These are phyloP conservation scores for Buphagus erythrorhynchus DNA, from an alignment of 2,797 vertebrate species.

Conservation along the genomic window DNA sequence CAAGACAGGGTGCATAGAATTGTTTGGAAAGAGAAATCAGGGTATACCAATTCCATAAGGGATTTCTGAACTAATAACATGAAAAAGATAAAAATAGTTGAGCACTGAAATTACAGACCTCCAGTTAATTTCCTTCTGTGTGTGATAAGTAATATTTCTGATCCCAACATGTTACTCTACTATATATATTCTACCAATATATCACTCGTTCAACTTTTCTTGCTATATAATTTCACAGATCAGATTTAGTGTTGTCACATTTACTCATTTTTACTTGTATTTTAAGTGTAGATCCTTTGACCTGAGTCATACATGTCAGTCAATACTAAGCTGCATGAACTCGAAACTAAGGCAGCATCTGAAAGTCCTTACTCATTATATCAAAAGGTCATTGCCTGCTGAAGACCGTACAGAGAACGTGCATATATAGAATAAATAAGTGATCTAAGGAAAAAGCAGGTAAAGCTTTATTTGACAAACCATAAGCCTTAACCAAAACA, in stretches of 20 bases:
- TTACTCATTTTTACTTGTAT: not conserved
- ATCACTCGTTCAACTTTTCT: not conserved
- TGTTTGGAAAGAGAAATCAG: slow-evolving; percentile 40
- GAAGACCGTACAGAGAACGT: not conserved
- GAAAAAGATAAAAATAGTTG: slow-evolving; percentile 2
- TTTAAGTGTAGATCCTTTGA: not conserved
- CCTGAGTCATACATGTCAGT: not conserved
- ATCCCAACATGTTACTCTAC: not conserved
- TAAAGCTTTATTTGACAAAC: not conserved
- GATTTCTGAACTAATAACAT: slow-evolving; percentile 33
- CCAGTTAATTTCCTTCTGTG: not conserved
- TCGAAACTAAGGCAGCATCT: not conserved
- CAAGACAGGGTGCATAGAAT: slow-evolving; percentile 36
- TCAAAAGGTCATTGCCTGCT: not conserved
- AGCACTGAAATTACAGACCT: not conserved
- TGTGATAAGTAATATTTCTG: slow-evolving; percentile 3
- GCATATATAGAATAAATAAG: not conserved
- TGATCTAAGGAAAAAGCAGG: not conserved
- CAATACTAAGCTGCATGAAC: not conserved
- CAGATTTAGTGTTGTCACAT: not conserved
- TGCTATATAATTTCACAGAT: not conserved
- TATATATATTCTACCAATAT: not conserved
- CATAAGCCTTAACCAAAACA: not conserved
- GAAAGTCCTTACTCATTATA: not conserved
- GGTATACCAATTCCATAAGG: slow-evolving; percentile 44